Evolutionary conservation across 2,888 invertebrate genomes (phyloP), one percentile per base, ranked within the genome.

Genomic region (Cheilosia pagana): DNA sequence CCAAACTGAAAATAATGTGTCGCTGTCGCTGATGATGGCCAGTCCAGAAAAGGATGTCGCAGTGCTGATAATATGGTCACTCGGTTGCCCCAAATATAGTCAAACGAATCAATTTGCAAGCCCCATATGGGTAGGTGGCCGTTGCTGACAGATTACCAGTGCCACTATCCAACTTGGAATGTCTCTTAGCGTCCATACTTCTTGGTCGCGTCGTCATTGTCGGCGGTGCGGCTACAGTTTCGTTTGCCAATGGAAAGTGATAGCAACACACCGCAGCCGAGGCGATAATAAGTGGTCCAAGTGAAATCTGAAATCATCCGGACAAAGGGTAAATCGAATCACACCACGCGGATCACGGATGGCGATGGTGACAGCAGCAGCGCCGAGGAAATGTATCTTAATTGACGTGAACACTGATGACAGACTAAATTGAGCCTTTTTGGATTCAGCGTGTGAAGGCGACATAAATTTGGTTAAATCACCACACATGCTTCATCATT

Each of bases 11-110:
- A 74, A 78, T 85, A 81, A 81, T 85, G 85, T 85, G 85, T 76
- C 81, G 76, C 57, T 67, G 88, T 76, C 81, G 72, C 50, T 62
- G 88, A 88, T 90, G 90, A 83, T 78, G 68, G 68, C 50, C 75
- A 81, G 79, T 85, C 89, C 89, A 89, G 90, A 88, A 89, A 89
- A 89, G 90, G 89, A 89, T 87, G 86, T 88, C 89, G 89, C 88
- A 89, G 89, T 90, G n/a, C n/a, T n/a, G 89, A 90, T 89, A 89
- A 89, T 89, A 90, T 89, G 90, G 89, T 89, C 89, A 89, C 90
- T 90, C 89, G 89, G 88, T 86, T 90, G 88, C 87, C 89, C 89
- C 90, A 90, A 90, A 89, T 89, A 89, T 90, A 89, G 89, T 89
- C 90, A 89, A 90, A 89, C 89, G 90, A 90, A 90, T 89, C 89